These are phyloP conservation scores for Saccostrea cuccullata DNA, from an alignment of 1,140 invertebrate species.

Conservation along the genomic window DNA sequence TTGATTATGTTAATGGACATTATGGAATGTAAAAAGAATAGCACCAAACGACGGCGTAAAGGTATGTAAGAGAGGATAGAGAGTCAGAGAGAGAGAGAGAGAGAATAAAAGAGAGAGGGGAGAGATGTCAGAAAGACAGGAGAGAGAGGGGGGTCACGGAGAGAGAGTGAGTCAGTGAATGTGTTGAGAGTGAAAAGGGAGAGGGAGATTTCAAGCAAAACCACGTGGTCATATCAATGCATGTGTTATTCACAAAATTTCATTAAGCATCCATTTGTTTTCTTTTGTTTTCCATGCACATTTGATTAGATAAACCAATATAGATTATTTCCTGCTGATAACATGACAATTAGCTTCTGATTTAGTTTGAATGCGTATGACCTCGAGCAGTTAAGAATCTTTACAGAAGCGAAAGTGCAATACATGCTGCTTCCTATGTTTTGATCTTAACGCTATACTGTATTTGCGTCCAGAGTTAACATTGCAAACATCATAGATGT, in stretches of 20 bases:
- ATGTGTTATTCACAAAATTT: not conserved
- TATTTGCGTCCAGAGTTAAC: no score
- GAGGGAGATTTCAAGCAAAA: not conserved
- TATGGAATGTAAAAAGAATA: constrained; percentile 1
- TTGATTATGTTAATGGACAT: not conserved
- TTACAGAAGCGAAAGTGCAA: not conserved
- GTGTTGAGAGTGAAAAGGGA: no score
- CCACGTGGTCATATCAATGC: not conserved
- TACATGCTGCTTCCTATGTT: not conserved
- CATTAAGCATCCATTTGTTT: not conserved
- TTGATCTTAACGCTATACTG: not conserved
- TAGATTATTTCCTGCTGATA: not conserved
- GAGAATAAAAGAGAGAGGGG: no score
- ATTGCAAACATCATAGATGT: no score
- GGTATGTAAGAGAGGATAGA: not conserved
- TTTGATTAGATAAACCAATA: not conserved
- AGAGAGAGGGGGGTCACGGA: no score
- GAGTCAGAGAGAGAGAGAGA: constrained; percentile 38
- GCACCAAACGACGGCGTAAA: not conserved
- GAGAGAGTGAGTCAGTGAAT: no score
- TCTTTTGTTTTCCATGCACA: not conserved
- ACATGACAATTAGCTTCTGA: not conserved
- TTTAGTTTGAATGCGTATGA: not conserved
- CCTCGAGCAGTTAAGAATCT: not conserved
- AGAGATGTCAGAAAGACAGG: no score